phyloP scores from a whole-genome alignment of 2,797 vertebrate genomes.

The Lutra lutra region DNA sequence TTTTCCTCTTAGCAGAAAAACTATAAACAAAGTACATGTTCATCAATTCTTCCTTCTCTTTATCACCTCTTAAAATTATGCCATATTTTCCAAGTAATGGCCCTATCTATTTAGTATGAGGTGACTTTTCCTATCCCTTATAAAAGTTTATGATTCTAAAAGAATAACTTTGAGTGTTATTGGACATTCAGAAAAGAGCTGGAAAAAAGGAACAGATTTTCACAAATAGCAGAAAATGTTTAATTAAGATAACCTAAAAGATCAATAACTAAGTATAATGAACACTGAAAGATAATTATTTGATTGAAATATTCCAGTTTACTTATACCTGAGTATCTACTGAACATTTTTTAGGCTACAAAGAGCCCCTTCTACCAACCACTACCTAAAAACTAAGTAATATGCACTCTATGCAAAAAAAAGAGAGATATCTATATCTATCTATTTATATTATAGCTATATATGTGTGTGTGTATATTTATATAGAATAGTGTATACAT shows the following conservation, averaged over 20 bases:
- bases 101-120: not conserved
- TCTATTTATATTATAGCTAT: no score
- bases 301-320: slow-evolving; percentile 47
- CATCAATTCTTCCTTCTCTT: not conserved
- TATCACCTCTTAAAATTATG: not conserved
- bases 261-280: slow-evolving; percentile 29
- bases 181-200: not conserved
- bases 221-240: slow-evolving; percentile 70
- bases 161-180: slow-evolving; percentile 12
- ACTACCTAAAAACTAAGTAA: slow-evolving; percentile 58
- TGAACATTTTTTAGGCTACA: slow-evolving; percentile 56
- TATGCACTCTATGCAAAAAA: not conserved
- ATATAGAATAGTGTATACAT: no score
- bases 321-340: slow-evolving; percentile 45
- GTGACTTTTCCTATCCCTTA: not conserved
- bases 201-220: slow-evolving; percentile 28
- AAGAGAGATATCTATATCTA: not conserved
- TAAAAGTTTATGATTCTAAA: slow-evolving; percentile 28
- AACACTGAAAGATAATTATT: slow-evolving; percentile 60
- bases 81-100: not conserved
- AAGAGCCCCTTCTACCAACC: slow-evolving; percentile 33
- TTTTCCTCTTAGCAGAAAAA: slow-evolving; percentile 34
- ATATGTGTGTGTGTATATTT: no score
- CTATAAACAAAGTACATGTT: not conserved
- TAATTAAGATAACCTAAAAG: slow-evolving; percentile 61